Evolutionary conservation across 2,797 vertebrate species (phyloP).

Genomic region (Prionace glauca): DNA sequence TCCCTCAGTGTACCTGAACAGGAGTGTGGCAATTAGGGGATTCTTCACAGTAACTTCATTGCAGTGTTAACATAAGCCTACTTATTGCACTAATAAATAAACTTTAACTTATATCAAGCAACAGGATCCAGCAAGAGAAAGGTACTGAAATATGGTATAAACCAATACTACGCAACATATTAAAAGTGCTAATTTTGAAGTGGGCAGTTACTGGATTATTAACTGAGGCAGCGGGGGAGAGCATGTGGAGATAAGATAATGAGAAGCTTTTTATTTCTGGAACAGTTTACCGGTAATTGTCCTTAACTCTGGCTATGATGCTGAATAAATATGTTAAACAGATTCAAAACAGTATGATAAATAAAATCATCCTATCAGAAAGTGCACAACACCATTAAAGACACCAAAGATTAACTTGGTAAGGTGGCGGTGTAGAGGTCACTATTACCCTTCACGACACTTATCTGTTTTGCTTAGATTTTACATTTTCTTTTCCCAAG

Average conservation of each 20-base stretch:
- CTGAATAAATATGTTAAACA: background rate
- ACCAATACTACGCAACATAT: background rate
- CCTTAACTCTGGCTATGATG: background rate
- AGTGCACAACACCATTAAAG: background rate
- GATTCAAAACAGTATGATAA: background rate
- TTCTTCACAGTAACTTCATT: too few relatives aligned
- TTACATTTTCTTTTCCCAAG: background rate
- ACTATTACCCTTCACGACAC: background rate
- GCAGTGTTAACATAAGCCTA: too few relatives aligned
- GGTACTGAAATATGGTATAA: background rate
- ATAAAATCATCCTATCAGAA: background rate
- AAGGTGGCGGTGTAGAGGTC: too few relatives aligned
- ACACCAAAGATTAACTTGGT: background rate
- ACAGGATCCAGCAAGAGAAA: background rate
- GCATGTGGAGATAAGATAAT: background rate
- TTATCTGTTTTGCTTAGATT: background rate
- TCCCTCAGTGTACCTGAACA: too few relatives aligned
- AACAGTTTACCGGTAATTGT: background rate
- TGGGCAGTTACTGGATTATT: background rate
- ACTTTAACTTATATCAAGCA: background rate
- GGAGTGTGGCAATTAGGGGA: too few relatives aligned
- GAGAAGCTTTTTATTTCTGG: background rate
- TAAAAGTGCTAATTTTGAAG: background rate
- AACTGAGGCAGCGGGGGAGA: background rate
- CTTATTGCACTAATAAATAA: too few relatives aligned